Evolutionary conservation across 2,888 invertebrate species (phyloP).

Genomic region (Drosophila multiciliata): DNA sequence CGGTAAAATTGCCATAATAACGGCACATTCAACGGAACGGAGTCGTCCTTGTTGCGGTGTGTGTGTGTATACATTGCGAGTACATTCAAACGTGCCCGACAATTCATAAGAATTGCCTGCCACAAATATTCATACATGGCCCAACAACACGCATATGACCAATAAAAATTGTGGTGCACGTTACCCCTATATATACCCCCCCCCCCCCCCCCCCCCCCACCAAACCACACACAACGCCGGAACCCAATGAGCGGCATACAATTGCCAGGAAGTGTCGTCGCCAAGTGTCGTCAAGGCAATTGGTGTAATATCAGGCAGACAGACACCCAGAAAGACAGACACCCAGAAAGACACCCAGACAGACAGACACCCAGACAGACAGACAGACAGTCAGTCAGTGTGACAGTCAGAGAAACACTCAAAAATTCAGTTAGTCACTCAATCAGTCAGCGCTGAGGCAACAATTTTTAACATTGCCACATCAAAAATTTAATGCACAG

Average conservation of each 20-base stretch:
- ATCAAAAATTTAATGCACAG: constrained; percentile 46
- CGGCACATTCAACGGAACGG: constrained; percentile 71
- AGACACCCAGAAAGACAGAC: constrained; percentile 17
- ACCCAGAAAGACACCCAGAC: constrained; percentile 3
- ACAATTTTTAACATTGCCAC: constrained; percentile 39
- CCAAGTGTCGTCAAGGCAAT: constrained; percentile 80
- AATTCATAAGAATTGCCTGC: constrained; percentile 80
- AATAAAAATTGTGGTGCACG: constrained; percentile 62
- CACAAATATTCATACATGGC: constrained; percentile 80
- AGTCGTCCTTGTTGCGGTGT: constrained; percentile 66
- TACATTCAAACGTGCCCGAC: constrained; percentile 62
- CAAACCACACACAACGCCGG: constrained; percentile 48
- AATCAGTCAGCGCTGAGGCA: constrained; percentile 23
- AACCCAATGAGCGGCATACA: constrained; percentile 70
- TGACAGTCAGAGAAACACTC: constrained; percentile 25
- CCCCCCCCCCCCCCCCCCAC: too few relatives aligned
- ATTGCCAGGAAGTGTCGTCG: constrained; percentile 80
- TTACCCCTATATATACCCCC: constrained; percentile 5
- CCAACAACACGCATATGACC: constrained; percentile 80
- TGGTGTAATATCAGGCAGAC: constrained; percentile 61
- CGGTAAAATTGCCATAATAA: constrained; percentile 79
- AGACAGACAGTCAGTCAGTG: constrained; percentile 9
- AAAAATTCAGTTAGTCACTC: constrained; percentile 55
- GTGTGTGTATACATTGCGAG: constrained; percentile 7
- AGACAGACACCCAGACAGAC: constrained; percentile 16